phyloP scores from a whole-genome alignment of 2,797 vertebrate genomes.

The Dallia pectoralis region DNA sequence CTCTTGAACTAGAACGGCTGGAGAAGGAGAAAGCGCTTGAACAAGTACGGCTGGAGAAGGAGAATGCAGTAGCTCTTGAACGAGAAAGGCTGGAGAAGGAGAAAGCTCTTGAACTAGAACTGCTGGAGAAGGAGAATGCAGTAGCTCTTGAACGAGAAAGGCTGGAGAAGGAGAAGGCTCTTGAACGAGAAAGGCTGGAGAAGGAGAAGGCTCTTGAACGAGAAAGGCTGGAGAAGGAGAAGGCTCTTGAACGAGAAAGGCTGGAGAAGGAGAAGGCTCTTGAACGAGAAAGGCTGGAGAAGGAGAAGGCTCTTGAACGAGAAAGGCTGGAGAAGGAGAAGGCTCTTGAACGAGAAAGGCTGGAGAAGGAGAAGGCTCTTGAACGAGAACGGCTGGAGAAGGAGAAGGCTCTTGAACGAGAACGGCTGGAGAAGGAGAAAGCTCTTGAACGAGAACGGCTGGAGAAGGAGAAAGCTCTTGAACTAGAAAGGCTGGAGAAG shows the following conservation, averaged over 20 bases:
- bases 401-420: slow-evolving; percentile 35
- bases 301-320: slow-evolving; percentile 44
- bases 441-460: slow-evolving; percentile 10
- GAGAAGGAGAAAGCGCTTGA: slow-evolving; percentile 38
- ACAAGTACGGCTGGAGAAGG: slow-evolving; percentile 25
- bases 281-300: slow-evolving; percentile 24
- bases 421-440: slow-evolving; percentile 29
- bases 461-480: slow-evolving; percentile 49
- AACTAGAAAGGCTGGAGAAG: slow-evolving; percentile 47
- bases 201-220: slow-evolving; percentile 8
- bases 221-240: slow-evolving; percentile 21
- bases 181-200: slow-evolving; percentile 13
- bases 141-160: slow-evolving; percentile 38
- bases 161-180: slow-evolving; percentile 15
- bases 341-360: slow-evolving; percentile 6
- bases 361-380: slow-evolving; percentile 32
- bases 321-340: slow-evolving; percentile 26
- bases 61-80: slow-evolving; percentile 51
- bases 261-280: slow-evolving; percentile 40
- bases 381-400: slow-evolving; percentile 34
- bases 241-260: slow-evolving; percentile 1
- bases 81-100: slow-evolving; percentile 23
- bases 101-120: slow-evolving; percentile 9
- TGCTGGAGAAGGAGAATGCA: too few species aligned
- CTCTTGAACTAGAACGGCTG: slow-evolving; percentile 10